Base-by-base conservation (phyloP, 2,888 invertebrate species). In the Pachymerium ferrugineum region DNA sequence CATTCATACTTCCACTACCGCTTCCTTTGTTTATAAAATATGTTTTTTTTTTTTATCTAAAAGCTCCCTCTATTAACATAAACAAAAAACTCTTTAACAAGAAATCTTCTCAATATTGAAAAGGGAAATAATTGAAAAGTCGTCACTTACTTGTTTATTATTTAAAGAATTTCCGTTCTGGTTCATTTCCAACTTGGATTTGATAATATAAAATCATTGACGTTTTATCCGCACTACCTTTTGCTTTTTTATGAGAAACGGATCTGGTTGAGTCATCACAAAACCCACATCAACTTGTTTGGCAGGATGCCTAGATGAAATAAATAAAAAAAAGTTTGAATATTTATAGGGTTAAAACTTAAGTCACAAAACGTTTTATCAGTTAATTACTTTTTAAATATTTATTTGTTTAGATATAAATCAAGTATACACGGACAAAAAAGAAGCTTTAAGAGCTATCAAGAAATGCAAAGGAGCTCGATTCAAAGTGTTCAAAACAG, bases 401-500 rank as follows among this genome's bases (percentile, higher is more conserved):
- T 28, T 3, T 3, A 1, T 28, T n/a, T 3, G 28, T 67, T 67
- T 67, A 69, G 38, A 67, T 1, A 16, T 71, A 19, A 16, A 14
- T 62, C 67, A 73, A n/a, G 80, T 81, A 1, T 81, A 80, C 70
- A 85, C 86, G 74, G 89, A 91, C 77, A 91, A 89, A 82, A 80
- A 82, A 0, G 89, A 90, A 80, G 94, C 93, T 0, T 81, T 94
- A 74, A 88, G 89, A 79, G 81, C 89, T 72, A 87, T 92, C n/a
- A 90, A 90, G 77, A 87, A 88, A 76, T 87, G 89, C 81, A 92
- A 92, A 80, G 88, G 89, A 69, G 89, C 91, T 0, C 86, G 95
- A 75, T 89, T 95, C 79, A 94, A 94, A 80, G 87, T 88, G 0
- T 94, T 94, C 80, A 86, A 85, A 74, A 88, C 85, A 76, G 85